Conservation (phyloP, 2,113 vertebrate genomes). For the Bombycilla garrulus region DNA sequence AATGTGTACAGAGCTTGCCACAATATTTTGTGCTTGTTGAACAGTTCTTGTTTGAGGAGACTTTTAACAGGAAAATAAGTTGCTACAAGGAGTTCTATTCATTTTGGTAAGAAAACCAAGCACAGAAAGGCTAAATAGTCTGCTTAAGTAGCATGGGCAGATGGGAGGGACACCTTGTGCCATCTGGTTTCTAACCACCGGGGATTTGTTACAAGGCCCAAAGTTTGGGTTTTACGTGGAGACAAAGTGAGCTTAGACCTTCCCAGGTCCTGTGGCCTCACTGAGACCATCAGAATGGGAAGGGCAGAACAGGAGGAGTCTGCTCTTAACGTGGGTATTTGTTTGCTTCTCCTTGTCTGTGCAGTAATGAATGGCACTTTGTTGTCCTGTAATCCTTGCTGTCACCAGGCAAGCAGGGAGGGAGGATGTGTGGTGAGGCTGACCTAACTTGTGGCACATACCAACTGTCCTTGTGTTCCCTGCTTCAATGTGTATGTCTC, state of each 20-base stretch:
- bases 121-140: not conserved
- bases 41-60: not conserved
- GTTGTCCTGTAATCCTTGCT: not conserved
- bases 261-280: accelerated
- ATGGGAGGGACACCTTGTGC: not conserved
- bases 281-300: not conserved
- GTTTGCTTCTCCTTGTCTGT: not conserved
- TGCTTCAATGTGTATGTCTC: not conserved
- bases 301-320: not conserved
- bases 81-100: not conserved
- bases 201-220: not conserved
- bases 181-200: not conserved
- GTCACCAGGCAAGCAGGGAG: not conserved
- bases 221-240: accelerated
- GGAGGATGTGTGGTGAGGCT: not conserved
- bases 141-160: not conserved
- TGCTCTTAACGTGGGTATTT: not conserved
- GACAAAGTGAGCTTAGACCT: not conserved
- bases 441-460: not conserved
- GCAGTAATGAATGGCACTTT: not conserved
- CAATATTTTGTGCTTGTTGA: not conserved
- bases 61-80: not conserved
- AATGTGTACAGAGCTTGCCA: not conserved
- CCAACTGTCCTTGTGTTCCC: not conserved
- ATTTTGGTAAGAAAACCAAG: not conserved